phyloP scores from a whole-genome alignment of 1,140 invertebrate species.

The Maniola jurtina region DNA sequence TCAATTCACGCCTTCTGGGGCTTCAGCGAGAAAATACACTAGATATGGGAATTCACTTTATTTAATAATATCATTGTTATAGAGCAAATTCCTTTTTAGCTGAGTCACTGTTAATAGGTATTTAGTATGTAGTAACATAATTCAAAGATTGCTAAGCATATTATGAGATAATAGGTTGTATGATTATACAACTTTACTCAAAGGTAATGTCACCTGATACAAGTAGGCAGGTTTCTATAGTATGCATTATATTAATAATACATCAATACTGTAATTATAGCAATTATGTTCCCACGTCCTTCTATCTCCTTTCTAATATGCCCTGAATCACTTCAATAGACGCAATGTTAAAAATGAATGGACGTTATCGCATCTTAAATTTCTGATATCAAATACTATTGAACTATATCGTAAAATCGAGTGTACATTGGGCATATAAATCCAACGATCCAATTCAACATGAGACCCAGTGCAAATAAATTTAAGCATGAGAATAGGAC shows the following conservation, averaged over 20 bases:
- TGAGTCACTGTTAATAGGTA: constrained; percentile 5
- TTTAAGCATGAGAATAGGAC: no score
- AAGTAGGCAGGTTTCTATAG: not conserved
- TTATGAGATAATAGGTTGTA: constrained; percentile 22
- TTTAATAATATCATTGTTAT: not conserved
- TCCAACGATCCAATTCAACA: not conserved
- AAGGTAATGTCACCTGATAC: constrained; percentile 40
- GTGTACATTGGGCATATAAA: not conserved
- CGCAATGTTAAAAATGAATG: constrained; percentile 38
- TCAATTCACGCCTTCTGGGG: no score
- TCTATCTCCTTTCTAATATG: constrained; percentile 55
- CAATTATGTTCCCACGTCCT: constrained; percentile 52
- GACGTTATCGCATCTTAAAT: constrained; percentile 36
- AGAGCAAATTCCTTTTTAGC: not conserved
- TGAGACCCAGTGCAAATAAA: not conserved
- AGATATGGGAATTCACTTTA: no score
- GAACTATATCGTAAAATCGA: not conserved
- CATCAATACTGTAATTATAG: constrained; percentile 32
- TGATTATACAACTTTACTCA: constrained; percentile 43
- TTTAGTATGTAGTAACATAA: not conserved
- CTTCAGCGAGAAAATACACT: no score
- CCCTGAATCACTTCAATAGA: constrained; percentile 46
- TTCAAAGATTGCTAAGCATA: not conserved
- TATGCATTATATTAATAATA: constrained; percentile 20
- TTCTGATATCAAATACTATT: constrained; percentile 14